Evolutionary conservation across 2,888 invertebrate genomes (phyloP), one percentile per base, ranked within the genome.

Genomic region (Caradrina clavipalpis): DNA sequence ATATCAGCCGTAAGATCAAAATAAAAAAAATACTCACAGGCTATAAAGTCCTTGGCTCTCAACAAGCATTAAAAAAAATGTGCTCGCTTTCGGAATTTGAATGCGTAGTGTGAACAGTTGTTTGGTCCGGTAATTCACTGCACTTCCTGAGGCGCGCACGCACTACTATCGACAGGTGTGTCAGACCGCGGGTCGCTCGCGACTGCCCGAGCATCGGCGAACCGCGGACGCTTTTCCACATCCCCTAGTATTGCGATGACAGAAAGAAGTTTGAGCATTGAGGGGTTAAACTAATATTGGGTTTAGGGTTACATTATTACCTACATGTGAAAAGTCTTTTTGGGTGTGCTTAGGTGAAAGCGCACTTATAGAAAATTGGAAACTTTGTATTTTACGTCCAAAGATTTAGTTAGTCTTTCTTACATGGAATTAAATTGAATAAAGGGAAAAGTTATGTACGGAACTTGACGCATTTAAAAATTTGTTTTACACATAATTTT

Each of bases 111-210:
- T 83, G 75, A 85, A 84, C 83, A 86, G 85, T 83, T 73, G 78
- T 74, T 88, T 84, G 83, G 82, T 87, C 82, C 85, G 85, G 82
- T 89, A 88, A 88, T 87, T 90, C 95, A 94, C 95, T 93, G 91
- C 94, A 94, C 94, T 94, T 93, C 93, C 93, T 90, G 85, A 84
- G 83, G 87, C 89, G 89, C 87, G 83, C 81, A 79, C 81, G 80
- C 67, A 69, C 73, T 61, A 67, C 67, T 69, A 62, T 76, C 74
- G 80, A 76, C 87, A 88, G 88, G 89, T 90, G 91, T 83, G 74
- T 80, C 85, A 83, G 82, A 80, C 86, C 88, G 85, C 89, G 84
- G 70, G 80, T 73, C 74, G 78, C 64, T 87, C 71, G 82, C 85
- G 89, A 90, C 92, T 91, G 92, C 68, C 63, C 62, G 64, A 61